Base-by-base conservation (phyloP, 1,140 invertebrate genomes). In the Aphelenchoides fujianensis region DNA sequence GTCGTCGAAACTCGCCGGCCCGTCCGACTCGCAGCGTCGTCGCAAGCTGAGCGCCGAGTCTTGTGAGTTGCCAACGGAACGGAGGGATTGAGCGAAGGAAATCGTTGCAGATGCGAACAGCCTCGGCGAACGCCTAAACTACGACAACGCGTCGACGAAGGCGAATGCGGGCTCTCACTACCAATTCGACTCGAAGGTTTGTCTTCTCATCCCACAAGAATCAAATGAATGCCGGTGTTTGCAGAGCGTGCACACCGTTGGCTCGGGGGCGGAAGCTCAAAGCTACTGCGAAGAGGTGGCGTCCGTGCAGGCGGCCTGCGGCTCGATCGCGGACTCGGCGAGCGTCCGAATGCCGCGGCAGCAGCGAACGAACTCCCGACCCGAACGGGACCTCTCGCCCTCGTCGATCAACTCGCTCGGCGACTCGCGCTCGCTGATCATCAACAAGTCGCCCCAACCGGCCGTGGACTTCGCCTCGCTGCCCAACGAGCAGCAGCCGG, bases 161-260 rank as follows among this genome's bases (percentile, higher is more conserved):
- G 82, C 81, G 5, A 78, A 84, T 70, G 83, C 83, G 3, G 82
- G 82, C n/a, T 80, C 76, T 35, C 79, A 84, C 5, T 82, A 73
- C 71, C 79, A 83, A 68, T 83, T 72, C 57, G 81, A 83, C 53
- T 71, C 79, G 70, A 82, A 83, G 71, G 80, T 82, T n/a, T n/a
- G n/a, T n/a, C n/a, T n/a, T n/a, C n/a, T n/a, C n/a, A n/a, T n/a
- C n/a, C n/a, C n/a, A n/a, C n/a, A n/a, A n/a, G n/a, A n/a, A n/a
- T n/a, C n/a, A n/a, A n/a, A 2, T 19, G 59, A 35, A n/a, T 61
- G 1, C 53, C n/a, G 53, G 37, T 35, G n/a, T n/a, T n/a, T 66
- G 54, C 55, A 80, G 80, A 82, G 78, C 23, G 80, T 81, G 5
- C 76, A 82, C 31, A 82, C 81, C 16, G 59, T 82, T 12, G 78